Conservation (phyloP, 2,888 invertebrate genomes). For the Leucophora obtusa region DNA sequence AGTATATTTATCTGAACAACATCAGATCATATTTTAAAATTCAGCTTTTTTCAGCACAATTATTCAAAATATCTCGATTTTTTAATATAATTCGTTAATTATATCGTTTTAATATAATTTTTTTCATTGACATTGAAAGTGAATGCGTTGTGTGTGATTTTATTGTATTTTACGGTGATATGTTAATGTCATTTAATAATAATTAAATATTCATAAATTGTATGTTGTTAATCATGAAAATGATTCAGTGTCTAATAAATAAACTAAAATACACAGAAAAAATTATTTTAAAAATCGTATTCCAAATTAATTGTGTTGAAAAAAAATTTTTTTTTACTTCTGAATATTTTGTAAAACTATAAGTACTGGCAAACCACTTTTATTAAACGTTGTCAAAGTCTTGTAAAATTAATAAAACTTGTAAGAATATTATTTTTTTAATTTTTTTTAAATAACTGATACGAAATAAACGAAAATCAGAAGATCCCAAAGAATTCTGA, state of each 20-base stretch:
- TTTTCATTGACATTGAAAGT: slow-evolving; percentile 50
- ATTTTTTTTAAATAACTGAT: too few relatives aligned
- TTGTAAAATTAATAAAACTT: too few relatives aligned
- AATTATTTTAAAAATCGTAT: neutral
- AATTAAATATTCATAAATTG: slow-evolving; percentile 45
- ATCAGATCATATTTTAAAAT: too few relatives aligned
- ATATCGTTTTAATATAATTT: neutral
- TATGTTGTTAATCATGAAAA: slow-evolving; percentile 10
- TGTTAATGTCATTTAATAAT: slow-evolving; percentile 29
- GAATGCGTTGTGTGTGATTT: slow-evolving; percentile 30
- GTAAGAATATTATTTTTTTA: too few relatives aligned
- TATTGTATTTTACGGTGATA: slow-evolving; percentile 19
- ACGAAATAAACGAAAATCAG: too few relatives aligned
- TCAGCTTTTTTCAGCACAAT: neutral
- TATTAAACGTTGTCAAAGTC: too few relatives aligned
- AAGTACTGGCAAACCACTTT: too few relatives aligned
- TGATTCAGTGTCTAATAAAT: neutral
- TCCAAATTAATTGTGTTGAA: too few relatives aligned
- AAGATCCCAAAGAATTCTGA: too few relatives aligned
- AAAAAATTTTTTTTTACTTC: too few relatives aligned
- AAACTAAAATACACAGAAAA: neutral
- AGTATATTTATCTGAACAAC: too few relatives aligned
- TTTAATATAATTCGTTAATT: neutral
- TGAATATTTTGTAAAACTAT: too few relatives aligned
- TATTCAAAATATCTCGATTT: neutral